A percentile compares a stretch with the other conserved stretches of the same genome.
Evolutionary conservation across 2,888 invertebrate genomes (phyloP).

Genomic region (Monoplex corrugatus): DNA sequence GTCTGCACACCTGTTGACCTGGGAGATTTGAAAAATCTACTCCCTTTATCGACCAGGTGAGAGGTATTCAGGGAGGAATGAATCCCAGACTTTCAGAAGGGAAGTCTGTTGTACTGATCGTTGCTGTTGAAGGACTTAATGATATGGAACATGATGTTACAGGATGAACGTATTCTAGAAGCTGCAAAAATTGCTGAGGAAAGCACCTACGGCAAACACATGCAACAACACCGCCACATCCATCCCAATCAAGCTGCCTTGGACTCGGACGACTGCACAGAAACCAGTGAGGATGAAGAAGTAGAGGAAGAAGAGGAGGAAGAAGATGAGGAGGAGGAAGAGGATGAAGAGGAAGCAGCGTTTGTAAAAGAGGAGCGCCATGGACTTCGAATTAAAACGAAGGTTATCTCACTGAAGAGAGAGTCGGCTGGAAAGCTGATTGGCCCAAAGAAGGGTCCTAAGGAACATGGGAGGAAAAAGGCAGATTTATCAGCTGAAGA

Average conservation of each 20-base stretch:
- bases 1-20: too few species aligned
- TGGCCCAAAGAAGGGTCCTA: constrained; percentile 47
- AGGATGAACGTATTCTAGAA: constrained; percentile 43
- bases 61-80: too few species aligned
- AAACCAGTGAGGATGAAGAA: constrained; percentile 64
- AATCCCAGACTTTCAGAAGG: too few species aligned
- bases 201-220: constrained; percentile 38
- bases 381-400: background rate
- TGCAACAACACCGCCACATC: constrained; percentile 10
- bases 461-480: constrained; percentile 49
- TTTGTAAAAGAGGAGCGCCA: background rate
- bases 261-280: constrained; percentile 62
- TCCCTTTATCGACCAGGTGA: too few species aligned
- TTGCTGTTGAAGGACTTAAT: too few species aligned
- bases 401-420: background rate
- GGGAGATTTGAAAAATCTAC: too few species aligned
- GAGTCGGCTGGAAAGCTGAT: constrained; percentile 9
- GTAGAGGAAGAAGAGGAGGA: constrained; percentile 58
- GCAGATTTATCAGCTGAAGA: constrained; percentile 41
- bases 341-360: constrained; percentile 50
- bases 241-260: background rate
- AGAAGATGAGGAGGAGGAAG: constrained; percentile 54
- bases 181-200: constrained; percentile 35
- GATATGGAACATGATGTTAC: too few species aligned
- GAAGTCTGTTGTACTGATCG: too few species aligned